Evolutionary conservation across 2,888 invertebrate genomes (phyloP).

Genomic region (Elysia crispata): DNA sequence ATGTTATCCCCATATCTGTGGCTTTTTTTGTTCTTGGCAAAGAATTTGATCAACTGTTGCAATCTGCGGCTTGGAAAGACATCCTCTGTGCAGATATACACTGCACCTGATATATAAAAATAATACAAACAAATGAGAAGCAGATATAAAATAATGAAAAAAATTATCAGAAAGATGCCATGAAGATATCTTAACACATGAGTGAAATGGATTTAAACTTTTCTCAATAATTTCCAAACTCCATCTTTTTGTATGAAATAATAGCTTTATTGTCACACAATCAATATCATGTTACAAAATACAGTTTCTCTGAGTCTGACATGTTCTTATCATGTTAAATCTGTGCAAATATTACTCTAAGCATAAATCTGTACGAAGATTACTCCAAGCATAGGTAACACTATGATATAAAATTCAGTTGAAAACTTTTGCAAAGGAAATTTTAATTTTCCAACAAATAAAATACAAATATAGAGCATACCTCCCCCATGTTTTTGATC

Average conservation of each 20-base stretch:
- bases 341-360: too few species aligned
- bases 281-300: neutral
- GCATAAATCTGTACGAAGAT: too few species aligned
- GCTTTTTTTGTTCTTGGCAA: constrained; percentile 51
- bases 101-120: constrained; percentile 78
- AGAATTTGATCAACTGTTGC: constrained; percentile 78
- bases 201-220: too few species aligned
- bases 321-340: too few species aligned
- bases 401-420: too few species aligned
- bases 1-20: constrained; percentile 80
- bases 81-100: constrained; percentile 89
- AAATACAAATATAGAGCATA: too few species aligned
- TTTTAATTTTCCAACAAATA: neutral
- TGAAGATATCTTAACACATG: too few species aligned
- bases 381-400: too few species aligned
- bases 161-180: too few species aligned
- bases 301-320: neutral
- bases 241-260: neutral
- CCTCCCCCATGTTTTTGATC: constrained; percentile 78
- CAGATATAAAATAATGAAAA: too few species aligned
- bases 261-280: neutral
- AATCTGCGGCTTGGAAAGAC: constrained; percentile 85
- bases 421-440: neutral
- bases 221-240: too few species aligned
- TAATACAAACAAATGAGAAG: constrained; percentile 1